A percentile compares a stretch with the other conserved stretches of the same genome.
phyloP scores from a whole-genome alignment of 2,797 vertebrate genomes.

The Labroides dimidiatus region DNA sequence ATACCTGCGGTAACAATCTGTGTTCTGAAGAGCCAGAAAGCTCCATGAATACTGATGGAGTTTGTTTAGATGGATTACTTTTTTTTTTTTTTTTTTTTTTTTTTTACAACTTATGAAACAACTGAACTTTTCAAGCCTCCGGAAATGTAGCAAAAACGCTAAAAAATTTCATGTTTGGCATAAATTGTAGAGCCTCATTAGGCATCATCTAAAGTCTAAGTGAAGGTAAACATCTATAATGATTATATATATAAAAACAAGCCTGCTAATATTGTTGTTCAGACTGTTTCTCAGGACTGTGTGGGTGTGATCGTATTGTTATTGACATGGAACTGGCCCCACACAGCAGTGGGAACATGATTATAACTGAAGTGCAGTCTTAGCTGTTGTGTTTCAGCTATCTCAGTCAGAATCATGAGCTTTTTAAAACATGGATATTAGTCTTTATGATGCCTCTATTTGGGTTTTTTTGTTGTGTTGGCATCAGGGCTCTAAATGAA shows the following conservation, averaged over 20 bases:
- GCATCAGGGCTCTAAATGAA: no score
- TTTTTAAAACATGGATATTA: no score
- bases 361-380: no score
- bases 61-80: constrained; percentile 9
- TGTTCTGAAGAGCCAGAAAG: constrained; percentile 17
- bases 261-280: not conserved
- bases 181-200: not conserved
- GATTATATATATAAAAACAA: not conserved
- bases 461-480: no score
- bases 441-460: no score
- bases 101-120: not conserved
- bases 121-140: constrained; percentile 12
- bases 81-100: not conserved
- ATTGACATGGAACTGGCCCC: not conserved
- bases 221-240: not conserved
- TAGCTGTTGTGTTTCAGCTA: no score
- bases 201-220: not conserved
- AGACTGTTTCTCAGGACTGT: not conserved
- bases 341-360: not conserved
- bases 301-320: not conserved
- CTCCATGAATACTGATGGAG: constrained; percentile 33
- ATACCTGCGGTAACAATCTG: constrained; percentile 50
- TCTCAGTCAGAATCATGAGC: not conserved
- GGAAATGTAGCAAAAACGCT: not conserved
- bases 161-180: not conserved